Percentiles rank a stretch among this genome's conserved stretches.
Conservation (phyloP, 2,113 vertebrate genomes). For the Amblyornis subalaris region DNA sequence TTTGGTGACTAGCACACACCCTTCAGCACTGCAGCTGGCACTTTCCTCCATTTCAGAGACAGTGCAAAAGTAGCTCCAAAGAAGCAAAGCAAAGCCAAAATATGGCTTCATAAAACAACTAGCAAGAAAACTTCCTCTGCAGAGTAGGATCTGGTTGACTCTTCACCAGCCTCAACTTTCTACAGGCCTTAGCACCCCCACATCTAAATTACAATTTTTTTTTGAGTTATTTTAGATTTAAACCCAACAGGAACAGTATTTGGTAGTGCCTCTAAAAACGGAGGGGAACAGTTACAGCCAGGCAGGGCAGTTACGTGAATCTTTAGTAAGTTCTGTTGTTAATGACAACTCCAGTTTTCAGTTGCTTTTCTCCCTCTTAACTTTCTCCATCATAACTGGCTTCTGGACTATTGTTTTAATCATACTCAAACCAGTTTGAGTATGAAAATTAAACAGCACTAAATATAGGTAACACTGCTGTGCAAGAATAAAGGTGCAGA, state of each 20-base stretch:
- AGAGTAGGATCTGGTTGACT: not conserved
- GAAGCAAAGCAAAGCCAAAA: not conserved
- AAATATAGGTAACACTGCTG: not conserved
- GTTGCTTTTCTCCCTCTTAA: not conserved
- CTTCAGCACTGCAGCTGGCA: not conserved
- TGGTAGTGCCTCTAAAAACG: not conserved
- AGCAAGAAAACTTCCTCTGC: not conserved
- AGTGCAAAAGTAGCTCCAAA: not conserved
- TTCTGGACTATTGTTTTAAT: not conserved
- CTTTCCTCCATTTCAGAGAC: not conserved
- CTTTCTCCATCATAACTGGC: not conserved
- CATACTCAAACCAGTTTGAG: not conserved
- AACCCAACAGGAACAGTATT: not conserved
- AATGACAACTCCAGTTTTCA: not conserved
- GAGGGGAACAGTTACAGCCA: not conserved
- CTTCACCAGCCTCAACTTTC: not conserved
- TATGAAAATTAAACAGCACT: not conserved
- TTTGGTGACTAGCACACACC: not conserved
- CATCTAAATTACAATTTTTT: accelerated
- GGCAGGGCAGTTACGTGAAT: not conserved
- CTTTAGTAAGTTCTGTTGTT: not conserved
- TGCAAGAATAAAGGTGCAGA: not conserved
- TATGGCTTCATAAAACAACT: not conserved
- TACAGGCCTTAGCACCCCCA: not conserved
- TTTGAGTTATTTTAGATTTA: not conserved